Base-by-base conservation (phyloP, 2,888 invertebrate species). In the Seira musarum region DNA sequence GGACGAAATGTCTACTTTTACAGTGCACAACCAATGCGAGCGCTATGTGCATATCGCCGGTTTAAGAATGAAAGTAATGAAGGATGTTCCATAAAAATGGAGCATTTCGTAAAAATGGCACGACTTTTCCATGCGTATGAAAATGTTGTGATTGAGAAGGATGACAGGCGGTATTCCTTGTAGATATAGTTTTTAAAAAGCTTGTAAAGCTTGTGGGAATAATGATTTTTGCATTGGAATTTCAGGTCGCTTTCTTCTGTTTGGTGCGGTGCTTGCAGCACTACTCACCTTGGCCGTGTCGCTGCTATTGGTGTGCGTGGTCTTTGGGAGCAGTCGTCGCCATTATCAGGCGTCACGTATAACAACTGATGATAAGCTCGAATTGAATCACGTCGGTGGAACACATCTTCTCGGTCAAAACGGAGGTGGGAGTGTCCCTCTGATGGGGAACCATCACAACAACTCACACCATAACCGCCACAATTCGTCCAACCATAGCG, bases 311-410 rank as follows among this genome's bases (percentile, higher is more conserved):
- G 78, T 83, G 17, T 86, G 85, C 68, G 93, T 93, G n/a, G 91
- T 92, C 85, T 87, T 90, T 93, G 68, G 90, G 93, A 88, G 92
- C 93, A 71, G 90, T 93, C 88, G 92, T 92, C 88, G 92, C 92
- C 87, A 89, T 15, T 90, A 75, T 63, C 72, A 80, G 69, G 46
- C 75, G 6, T 71, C 80, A 35, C 68, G 82, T n/a, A 70, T 80
- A 3, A 25, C 74, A 0, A 77, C 77, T 8, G 94, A 94, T 88
- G 94, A 94, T 88, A 94, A 94, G 90, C 94, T 94, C 85, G 94
- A 94, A 88, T 92, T 93, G 90, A 93, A 92, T 88, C 91, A 92
- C 86, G 68, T 84, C 63, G 71, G 70, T 57, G 57, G 81, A 30
- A 65, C 76, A 64, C 75, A 77, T 73, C 40, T 71, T 60, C 30